Evolutionary conservation across 2,888 invertebrate genomes (phyloP).

Genomic region (Cenopis cana): DNA sequence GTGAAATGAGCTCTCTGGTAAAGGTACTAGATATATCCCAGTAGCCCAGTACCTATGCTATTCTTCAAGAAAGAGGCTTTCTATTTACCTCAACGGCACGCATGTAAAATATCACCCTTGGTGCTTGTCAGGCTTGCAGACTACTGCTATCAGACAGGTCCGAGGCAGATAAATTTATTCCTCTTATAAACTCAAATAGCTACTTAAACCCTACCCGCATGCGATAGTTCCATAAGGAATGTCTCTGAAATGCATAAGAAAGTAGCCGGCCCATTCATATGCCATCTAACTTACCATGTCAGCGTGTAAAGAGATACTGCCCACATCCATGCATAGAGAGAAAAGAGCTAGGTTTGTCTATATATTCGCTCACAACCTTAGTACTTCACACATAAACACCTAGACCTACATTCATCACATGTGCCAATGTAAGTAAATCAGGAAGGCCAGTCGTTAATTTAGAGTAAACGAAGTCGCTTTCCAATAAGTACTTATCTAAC

Average conservation of each 20-base stretch:
- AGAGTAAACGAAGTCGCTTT: constrained; percentile 27
- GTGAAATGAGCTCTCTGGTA: too few relatives aligned
- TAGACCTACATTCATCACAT: constrained; percentile 24
- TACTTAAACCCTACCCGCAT: background rate
- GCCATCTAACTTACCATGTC: constrained; percentile 18
- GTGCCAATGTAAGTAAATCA: constrained; percentile 37
- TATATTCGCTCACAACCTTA: background rate
- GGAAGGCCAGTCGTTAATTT: constrained; percentile 27
- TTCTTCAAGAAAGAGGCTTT: too few relatives aligned
- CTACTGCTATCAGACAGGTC: too few relatives aligned
- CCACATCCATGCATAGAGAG: background rate
- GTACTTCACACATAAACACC: background rate
- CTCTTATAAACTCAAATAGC: background rate
- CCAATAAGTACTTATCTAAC: background rate
- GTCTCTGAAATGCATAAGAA: constrained; percentile 18
- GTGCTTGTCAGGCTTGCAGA: too few relatives aligned
- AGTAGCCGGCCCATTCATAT: constrained; percentile 23
- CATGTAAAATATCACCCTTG: too few relatives aligned
- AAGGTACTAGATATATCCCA: too few relatives aligned
- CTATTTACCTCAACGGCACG: too few relatives aligned
- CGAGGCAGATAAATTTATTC: too few relatives aligned
- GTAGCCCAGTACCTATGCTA: too few relatives aligned
- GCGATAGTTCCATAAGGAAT: constrained; percentile 10
- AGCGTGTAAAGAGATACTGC: background rate
- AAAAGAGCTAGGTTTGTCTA: constrained; percentile 1